Evolutionary conservation across 2,888 invertebrate species (phyloP).

Genomic region (Torymus tubicola): DNA sequence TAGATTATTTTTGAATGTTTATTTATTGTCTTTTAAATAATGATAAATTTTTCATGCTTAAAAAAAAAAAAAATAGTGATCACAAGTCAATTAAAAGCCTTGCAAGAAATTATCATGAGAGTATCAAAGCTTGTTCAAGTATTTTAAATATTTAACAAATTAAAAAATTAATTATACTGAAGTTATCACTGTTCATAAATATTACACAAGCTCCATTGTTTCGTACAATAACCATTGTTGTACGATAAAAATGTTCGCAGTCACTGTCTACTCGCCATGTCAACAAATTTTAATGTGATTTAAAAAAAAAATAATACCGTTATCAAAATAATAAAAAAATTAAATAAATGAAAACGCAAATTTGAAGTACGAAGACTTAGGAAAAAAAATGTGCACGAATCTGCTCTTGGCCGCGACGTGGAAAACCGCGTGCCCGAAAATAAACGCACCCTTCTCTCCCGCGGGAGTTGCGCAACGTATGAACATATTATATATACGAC

Average conservation of each 20-base stretch:
- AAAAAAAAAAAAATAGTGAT: not conserved
- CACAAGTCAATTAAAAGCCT: slow-evolving; percentile 10
- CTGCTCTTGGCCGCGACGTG: not conserved
- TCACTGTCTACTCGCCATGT: too few species aligned
- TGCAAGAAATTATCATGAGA: not conserved
- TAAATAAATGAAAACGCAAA: too few species aligned
- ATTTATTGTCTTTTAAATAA: not conserved
- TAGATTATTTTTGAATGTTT: not conserved
- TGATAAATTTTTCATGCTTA: not conserved
- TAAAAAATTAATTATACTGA: too few species aligned
- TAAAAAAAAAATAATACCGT: too few species aligned
- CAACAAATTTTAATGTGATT: too few species aligned
- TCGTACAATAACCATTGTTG: too few species aligned
- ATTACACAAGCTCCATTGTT: too few species aligned
- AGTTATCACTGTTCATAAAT: too few species aligned
- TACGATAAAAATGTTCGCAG: too few species aligned
- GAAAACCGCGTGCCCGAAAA: not conserved
- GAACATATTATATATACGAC: not conserved
- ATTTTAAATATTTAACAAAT: too few species aligned
- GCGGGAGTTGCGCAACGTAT: slow-evolving; percentile 14
- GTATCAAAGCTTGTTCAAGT: slow-evolving; percentile 12
- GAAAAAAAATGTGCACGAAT: not conserved
- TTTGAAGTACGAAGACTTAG: too few species aligned
- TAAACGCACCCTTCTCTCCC: slow-evolving; percentile 4
- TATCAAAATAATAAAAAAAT: too few species aligned